Evolutionary conservation across 2,113 vertebrate genomes (phyloP).

Genomic region (Salvator merianae): DNA sequence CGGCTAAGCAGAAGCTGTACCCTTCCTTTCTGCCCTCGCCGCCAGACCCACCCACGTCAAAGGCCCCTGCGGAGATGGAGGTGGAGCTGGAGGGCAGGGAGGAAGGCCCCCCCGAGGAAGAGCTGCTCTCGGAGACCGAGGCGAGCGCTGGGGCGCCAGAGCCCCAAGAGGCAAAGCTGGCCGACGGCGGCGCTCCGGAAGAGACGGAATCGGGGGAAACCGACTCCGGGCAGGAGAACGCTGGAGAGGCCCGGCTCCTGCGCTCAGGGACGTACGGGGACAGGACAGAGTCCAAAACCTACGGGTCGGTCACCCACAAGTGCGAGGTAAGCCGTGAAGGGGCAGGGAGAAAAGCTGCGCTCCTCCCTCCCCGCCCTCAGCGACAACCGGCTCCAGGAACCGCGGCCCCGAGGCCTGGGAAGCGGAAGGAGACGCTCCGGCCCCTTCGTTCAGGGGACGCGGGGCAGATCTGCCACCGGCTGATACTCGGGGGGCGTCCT

Average conservation of each 20-base stretch:
- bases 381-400: too few species aligned
- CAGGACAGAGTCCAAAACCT: slow-evolving; percentile 90
- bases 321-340: slow-evolving; percentile 84
- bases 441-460: fast-evolving
- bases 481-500: neutral
- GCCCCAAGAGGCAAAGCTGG: slow-evolving; percentile 47
- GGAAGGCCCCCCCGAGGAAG: slow-evolving; percentile 35
- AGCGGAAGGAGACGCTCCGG: fast-evolving
- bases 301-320: slow-evolving; percentile 92
- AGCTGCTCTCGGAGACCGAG: slow-evolving; percentile 52
- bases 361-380: too few species aligned
- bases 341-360: neutral
- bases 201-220: slow-evolving; percentile 70
- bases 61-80: slow-evolving; percentile 49
- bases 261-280: slow-evolving; percentile 78
- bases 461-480: neutral
- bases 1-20: too few species aligned
- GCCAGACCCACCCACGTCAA: neutral
- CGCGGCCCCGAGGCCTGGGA: too few species aligned
- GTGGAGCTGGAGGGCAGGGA: slow-evolving; percentile 63
- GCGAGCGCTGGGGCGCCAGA: neutral
- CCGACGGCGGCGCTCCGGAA: slow-evolving; percentile 57
- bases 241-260: slow-evolving; percentile 62
- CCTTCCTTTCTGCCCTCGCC: neutral
- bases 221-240: slow-evolving; percentile 69